phyloP scores from a whole-genome alignment of 2,888 invertebrate species.

The Epicampocera succincta region DNA sequence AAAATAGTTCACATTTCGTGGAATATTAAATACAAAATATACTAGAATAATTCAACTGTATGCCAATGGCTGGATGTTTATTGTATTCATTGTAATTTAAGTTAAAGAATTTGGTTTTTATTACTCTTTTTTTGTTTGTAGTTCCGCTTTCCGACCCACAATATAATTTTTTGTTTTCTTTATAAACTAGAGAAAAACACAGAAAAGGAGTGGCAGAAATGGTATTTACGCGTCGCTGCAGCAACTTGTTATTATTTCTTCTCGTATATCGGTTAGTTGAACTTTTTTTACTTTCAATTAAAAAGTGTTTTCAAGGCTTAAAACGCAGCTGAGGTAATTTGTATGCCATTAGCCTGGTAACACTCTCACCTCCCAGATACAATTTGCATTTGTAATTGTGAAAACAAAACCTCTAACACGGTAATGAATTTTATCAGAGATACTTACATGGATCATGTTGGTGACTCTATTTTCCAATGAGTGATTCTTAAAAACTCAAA shows the following conservation, averaged over 20 bases:
- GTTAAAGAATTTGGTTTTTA: conserved; percentile 32
- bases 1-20: conserved; percentile 29
- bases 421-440: too few relatives aligned
- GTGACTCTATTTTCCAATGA: too few relatives aligned
- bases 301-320: conserved; percentile 18
- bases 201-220: neutral
- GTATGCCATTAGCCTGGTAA: neutral
- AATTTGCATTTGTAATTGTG: conserved; percentile 2
- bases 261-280: conserved; percentile 19
- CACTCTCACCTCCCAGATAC: neutral
- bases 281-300: conserved; percentile 45
- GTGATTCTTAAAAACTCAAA: too few relatives aligned
- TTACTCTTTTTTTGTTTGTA: conserved; percentile 9
- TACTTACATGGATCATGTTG: too few relatives aligned
- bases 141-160: conserved; percentile 55
- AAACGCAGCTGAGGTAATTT: conserved; percentile 14
- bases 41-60: conserved; percentile 44
- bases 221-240: neutral
- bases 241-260: conserved; percentile 7
- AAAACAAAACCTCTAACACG: neutral
- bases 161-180: conserved; percentile 10
- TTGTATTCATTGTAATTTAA: conserved; percentile 32
- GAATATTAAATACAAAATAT: conserved; percentile 22
- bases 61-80: conserved; percentile 1
- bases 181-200: neutral